phyloP scores from a whole-genome alignment of 2,797 vertebrate species.

The Muscicapa striata region DNA sequence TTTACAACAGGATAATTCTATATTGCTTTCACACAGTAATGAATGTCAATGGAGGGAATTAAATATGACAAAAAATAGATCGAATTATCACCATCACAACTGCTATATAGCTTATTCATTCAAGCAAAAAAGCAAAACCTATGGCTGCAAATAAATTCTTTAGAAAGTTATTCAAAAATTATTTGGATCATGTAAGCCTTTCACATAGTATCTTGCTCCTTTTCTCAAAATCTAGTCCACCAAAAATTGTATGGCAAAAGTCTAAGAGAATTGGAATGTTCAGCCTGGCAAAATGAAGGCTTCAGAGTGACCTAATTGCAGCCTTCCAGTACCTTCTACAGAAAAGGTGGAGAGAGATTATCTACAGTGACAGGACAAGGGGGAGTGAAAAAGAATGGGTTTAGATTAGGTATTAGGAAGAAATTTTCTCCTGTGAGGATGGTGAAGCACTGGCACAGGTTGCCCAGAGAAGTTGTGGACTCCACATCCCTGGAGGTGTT shows the following conservation, averaged over 20 bases:
- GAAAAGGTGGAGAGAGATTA: neutral
- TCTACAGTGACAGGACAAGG: neutral
- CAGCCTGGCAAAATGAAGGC: neutral
- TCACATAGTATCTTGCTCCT: neutral
- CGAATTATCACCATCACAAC: neutral
- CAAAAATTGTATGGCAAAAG: accelerated
- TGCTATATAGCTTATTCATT: neutral
- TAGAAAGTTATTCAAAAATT: neutral
- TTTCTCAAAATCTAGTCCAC: neutral
- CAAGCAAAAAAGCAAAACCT: neutral
- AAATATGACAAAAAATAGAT: neutral
- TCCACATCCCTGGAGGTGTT: too few species aligned
- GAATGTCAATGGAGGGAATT: neutral
- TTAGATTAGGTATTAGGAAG: neutral
- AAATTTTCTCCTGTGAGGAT: neutral
- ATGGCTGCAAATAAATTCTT: neutral
- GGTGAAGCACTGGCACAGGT: neutral
- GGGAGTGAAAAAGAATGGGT: neutral
- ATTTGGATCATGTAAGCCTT: neutral
- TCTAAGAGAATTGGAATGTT: neutral
- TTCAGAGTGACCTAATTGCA: neutral
- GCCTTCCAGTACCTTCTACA: neutral
- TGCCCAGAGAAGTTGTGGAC: neutral
- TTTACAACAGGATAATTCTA: neutral
- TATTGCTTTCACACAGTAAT: neutral